Evolutionary conservation across 64 coral and sea anemone species (phyloP), one percentile per base, ranked within the genome.

Genomic region (Stylophora pistillata): DNA sequence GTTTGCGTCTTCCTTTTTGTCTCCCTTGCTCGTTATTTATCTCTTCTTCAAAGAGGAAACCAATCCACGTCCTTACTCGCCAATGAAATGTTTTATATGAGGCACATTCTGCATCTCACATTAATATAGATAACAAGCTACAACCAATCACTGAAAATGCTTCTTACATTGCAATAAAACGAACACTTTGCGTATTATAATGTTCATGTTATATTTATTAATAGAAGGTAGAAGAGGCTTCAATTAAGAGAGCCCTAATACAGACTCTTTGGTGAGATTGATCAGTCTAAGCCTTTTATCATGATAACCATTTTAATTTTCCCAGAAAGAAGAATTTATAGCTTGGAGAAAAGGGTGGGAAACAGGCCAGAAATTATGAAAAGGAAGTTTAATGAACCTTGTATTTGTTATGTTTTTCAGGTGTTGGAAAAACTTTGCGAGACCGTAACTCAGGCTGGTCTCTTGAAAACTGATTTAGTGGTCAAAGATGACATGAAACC

Each of bases 371-470:
- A n/a, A 17, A n/a, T 64, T 7, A 21, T 64, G 61, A 64, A 63
- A 20, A 3, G 37, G 6, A 16, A 15, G 20, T 64, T 64, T 21
- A 18, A 68, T 68, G 26, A 68, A 26, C 26, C 21, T 21, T 4
- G 64, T 68, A 26, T 68, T n/a, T 10, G 12, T 68, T 68, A 9
- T 25, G 21, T 1, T 21, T 82, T 82, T 34, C 23, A 82, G 79
- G 25, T 66, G 60, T 60, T 47, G 29, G 79, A 82, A 65, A 82
- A 68, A 20, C 59, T 82, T 64, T 82, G 79, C 58, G 47, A 66
- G 16, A 37, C 37, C 47, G 32, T 63, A 18, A 20, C 31, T 9
- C 33, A 66, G 32, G 52, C 1, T 47, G 30, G 7, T 82, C 1
- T 12, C 21, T 66, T 15, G 11, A 29, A 33, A 63, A 64, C 2